These are phyloP conservation scores for Melinopterus prodromus DNA, from an alignment of 2,888 invertebrate genomes.

Conservation along the genomic window DNA sequence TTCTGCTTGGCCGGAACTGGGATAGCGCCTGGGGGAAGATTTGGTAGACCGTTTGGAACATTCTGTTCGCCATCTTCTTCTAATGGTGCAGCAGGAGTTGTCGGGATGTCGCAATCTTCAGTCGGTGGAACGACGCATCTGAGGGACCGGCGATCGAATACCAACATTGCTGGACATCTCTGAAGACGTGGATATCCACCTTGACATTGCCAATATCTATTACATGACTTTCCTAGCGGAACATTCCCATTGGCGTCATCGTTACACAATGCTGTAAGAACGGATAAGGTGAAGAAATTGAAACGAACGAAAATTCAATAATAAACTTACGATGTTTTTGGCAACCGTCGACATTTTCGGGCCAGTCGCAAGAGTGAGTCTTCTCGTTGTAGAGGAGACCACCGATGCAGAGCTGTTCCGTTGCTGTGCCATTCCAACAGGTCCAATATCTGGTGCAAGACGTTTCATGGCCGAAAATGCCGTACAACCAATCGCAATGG, in stretches of 20 bases:
- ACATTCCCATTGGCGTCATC: slow-evolving; percentile 92
- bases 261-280: slow-evolving; percentile 80
- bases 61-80: slow-evolving; percentile 64
- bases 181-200: slow-evolving; percentile 92
- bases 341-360: slow-evolving; percentile 91
- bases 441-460: slow-evolving; percentile 95
- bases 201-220: slow-evolving; percentile 94
- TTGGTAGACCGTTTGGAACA: slow-evolving; percentile 48
- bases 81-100: slow-evolving; percentile 73
- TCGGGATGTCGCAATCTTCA: slow-evolving; percentile 87
- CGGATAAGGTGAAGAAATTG: slow-evolving; percentile 11
- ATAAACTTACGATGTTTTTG: slow-evolving; percentile 87
- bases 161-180: slow-evolving; percentile 89
- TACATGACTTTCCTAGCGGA: slow-evolving; percentile 90
- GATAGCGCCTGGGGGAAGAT: slow-evolving; percentile 59
- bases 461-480: slow-evolving; percentile 93
- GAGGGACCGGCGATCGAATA: slow-evolving; percentile 82
- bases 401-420: slow-evolving; percentile 91
- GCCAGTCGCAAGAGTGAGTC: slow-evolving; percentile 93
- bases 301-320: slow-evolving; percentile 10
- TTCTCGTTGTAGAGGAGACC: slow-evolving; percentile 90
- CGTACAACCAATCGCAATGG: slow-evolving; percentile 92
- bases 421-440: slow-evolving; percentile 94
- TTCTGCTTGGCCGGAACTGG: slow-evolving; percentile 54
- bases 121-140: slow-evolving; percentile 90